Evolutionary conservation across 2,113 vertebrate genomes (phyloP).

Genomic region (Miniopterus natalensis): DNA sequence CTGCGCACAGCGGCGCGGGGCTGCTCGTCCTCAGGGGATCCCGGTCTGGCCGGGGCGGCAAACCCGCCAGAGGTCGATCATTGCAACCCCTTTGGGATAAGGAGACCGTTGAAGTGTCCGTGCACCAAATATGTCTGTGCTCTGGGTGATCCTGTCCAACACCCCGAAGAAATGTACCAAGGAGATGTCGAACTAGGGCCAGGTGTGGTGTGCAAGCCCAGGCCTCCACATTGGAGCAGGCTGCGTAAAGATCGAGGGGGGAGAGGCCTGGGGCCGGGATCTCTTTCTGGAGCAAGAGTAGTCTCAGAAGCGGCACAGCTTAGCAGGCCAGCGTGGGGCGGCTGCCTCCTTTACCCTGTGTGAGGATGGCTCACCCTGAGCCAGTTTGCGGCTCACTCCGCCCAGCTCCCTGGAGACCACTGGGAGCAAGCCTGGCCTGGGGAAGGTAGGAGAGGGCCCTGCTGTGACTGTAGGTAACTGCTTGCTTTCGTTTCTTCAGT

Average conservation of each 20-base stretch:
- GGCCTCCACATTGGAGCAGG: not conserved
- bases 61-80: accelerated
- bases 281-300: not conserved
- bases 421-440: not conserved
- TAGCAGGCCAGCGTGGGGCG: not conserved
- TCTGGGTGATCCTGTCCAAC: not conserved
- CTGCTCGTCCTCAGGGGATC: not conserved
- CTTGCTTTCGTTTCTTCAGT: not conserved
- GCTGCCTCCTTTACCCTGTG: not conserved
- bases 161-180: not conserved
- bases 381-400: not conserved
- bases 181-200: not conserved
- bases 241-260: not conserved
- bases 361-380: not conserved
- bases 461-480: not conserved
- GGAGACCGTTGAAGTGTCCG: not conserved
- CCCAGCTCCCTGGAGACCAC: not conserved
- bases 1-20: not conserved
- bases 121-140: not conserved
- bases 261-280: not conserved
- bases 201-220: not conserved
- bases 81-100: not conserved
- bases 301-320: not conserved
- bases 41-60: not conserved
- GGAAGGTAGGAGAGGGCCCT: not conserved